phyloP scores from a whole-genome alignment of 2,888 invertebrate species.

The Xanthorhoe designata region DNA sequence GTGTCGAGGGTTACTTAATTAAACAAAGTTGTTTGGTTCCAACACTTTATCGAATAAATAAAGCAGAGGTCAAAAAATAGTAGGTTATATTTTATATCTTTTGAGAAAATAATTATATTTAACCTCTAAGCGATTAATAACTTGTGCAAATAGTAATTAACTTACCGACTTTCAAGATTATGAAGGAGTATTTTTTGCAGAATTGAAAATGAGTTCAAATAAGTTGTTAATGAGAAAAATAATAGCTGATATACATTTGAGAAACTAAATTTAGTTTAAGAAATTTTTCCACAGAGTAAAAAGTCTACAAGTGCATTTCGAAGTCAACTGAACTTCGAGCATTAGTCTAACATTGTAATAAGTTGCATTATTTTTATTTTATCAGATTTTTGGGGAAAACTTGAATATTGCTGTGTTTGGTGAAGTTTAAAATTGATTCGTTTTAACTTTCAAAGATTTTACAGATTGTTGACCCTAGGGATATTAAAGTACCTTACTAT shows the following conservation, averaged over 20 bases:
- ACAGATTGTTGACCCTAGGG: conserved; percentile 1
- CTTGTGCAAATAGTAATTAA: neutral
- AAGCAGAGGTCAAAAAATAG: neutral
- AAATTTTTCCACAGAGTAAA: conserved; percentile 52
- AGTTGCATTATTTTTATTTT: conserved; percentile 33
- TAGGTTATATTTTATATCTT: neutral
- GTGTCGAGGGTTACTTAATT: no score
- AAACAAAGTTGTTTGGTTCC: no score
- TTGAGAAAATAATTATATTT: neutral
- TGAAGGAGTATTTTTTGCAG: neutral
- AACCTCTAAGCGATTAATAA: neutral
- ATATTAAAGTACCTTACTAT: neutral
- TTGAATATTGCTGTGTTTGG: conserved; percentile 13
- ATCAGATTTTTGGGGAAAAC: conserved; percentile 12
- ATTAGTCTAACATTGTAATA: conserved; percentile 45
- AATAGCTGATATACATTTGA: conserved; percentile 9
- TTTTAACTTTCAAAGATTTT: conserved; percentile 21
- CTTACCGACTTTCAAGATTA: neutral
- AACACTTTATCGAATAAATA: neutral
- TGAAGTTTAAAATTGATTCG: conserved; percentile 16
- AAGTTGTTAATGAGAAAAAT: conserved; percentile 11
- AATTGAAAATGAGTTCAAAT: neutral
- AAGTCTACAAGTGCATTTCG: conserved; percentile 46
- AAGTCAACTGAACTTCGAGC: conserved; percentile 59
- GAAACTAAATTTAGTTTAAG: conserved; percentile 52